Percentiles rank a stretch among this genome's conserved stretches.
Conservation (phyloP, 2,113 vertebrate species). For the Collichthys lucidus region DNA sequence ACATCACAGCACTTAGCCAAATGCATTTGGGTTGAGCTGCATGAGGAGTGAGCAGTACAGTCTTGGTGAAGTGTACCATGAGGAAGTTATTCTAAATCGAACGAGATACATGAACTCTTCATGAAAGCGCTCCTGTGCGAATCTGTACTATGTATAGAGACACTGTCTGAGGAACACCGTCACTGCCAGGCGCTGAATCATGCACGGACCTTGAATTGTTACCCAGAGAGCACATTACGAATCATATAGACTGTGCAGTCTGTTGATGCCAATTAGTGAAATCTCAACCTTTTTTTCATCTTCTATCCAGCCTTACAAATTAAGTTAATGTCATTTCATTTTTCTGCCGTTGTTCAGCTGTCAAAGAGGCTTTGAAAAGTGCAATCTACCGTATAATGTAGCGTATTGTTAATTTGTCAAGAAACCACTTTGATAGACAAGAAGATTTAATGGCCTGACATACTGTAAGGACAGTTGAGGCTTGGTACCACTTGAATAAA, state of each 20-base stretch:
- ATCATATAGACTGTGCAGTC: neutral
- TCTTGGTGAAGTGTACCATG: neutral
- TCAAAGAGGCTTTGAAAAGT: conserved; percentile 42
- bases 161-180: conserved; percentile 1
- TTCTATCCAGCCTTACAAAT: conserved; percentile 4
- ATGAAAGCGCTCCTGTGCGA: neutral
- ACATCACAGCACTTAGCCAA: neutral
- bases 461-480: conserved; percentile 3
- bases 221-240: neutral
- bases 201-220: neutral
- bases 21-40: neutral
- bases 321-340: conserved; percentile 12
- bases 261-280: neutral
- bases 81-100: conserved; percentile 1
- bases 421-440: conserved; percentile 28
- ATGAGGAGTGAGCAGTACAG: neutral
- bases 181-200: conserved; percentile 7
- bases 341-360: conserved; percentile 44
- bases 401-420: conserved; percentile 35
- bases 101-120: neutral
- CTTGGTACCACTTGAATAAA: neutral
- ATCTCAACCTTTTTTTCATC: neutral
- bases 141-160: neutral
- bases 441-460: conserved; percentile 27
- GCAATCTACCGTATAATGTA: conserved; percentile 8